Evolutionary conservation across 2,113 vertebrate genomes (phyloP), one percentile per base, ranked within the genome.

Genomic region (Cyphomyrus discorhynchus): DNA sequence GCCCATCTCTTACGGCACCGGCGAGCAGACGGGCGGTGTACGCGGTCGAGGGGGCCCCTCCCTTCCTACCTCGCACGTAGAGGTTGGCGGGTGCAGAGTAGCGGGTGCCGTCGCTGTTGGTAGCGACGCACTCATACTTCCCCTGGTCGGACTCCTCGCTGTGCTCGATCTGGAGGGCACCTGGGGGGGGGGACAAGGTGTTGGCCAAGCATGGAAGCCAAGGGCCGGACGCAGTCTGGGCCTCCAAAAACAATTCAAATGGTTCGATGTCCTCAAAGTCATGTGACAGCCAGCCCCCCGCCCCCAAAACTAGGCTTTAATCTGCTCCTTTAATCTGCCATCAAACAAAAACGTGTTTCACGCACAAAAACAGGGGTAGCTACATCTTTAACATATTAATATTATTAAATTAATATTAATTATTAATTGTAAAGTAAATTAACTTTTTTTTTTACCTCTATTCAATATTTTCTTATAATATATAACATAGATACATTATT

Each of bases 121-220:
- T 99, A 93, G 98, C 98, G 94, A 99, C 98, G 96, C 98, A 99
- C 93, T 99, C 98, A 94, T 99, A 99, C 96, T 99, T 99, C 91
- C 98, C 98, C 97, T 99, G 98, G 96, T 99, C 98, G 45, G 97
- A 98, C 94, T 99, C 98, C 96, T 99, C 98, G 31, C 98, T 99
- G 95, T 98, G 96, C 94, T 99, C 98, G 90, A 99, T 99, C 97
- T 99, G 98, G 90, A 99, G 97, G 90, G 98, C 98, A 95, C 98
- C 98, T 99, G 96, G 94, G 96, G 93, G 95, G 96, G 96, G 96
- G 98, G 96, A 97, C 96, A 97, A 97, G 96, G 95, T 49, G 97
- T 93, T 95, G 87, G 93, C 96, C 95, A 95, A 93, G 95, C 90
- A 91, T 50, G 87, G 0, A 46, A 90, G 94, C 97, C 93, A 97